These are phyloP conservation scores for Arvicanthis niloticus DNA, from an alignment of 2,113 vertebrate species.

Conservation along the genomic window DNA sequence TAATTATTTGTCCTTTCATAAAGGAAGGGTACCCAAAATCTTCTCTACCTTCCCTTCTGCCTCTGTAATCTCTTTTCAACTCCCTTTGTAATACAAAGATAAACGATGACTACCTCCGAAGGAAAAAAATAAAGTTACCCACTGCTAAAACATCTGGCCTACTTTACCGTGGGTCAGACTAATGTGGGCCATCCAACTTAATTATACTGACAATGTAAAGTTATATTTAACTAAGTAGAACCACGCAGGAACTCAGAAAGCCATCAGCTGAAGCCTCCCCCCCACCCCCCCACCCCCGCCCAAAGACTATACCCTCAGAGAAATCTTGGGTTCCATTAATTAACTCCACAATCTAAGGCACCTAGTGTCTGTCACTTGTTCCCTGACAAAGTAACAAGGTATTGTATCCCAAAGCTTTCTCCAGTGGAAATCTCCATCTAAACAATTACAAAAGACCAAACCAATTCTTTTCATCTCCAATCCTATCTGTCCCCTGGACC, in stretches of 20 bases:
- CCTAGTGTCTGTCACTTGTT: constrained; percentile 74
- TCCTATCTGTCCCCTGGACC: constrained; percentile 5
- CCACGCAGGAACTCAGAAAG: background rate
- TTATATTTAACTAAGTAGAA: constrained; percentile 39
- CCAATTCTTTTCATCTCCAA: background rate
- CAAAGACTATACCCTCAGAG: background rate
- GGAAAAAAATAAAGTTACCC: background rate
- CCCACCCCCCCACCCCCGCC: no score
- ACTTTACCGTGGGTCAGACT: background rate
- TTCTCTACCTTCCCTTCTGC: background rate
- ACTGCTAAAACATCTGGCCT: background rate
- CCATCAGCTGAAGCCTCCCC: background rate
- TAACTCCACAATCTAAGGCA: constrained; percentile 52
- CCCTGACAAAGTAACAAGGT: constrained; percentile 54
- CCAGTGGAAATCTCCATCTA: constrained; percentile 27
- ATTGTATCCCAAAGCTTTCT: constrained; percentile 69
- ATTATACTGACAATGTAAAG: background rate
- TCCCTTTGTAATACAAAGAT: background rate
- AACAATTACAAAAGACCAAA: background rate
- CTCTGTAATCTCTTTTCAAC: background rate
- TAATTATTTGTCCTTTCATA: constrained; percentile 12
- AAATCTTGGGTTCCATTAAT: constrained; percentile 48
- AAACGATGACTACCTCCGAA: constrained; percentile 28
- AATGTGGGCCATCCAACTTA: background rate
- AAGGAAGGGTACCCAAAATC: background rate